Conservation (phyloP, 2,113 vertebrate species). For the Lamprologus lemairii region DNA sequence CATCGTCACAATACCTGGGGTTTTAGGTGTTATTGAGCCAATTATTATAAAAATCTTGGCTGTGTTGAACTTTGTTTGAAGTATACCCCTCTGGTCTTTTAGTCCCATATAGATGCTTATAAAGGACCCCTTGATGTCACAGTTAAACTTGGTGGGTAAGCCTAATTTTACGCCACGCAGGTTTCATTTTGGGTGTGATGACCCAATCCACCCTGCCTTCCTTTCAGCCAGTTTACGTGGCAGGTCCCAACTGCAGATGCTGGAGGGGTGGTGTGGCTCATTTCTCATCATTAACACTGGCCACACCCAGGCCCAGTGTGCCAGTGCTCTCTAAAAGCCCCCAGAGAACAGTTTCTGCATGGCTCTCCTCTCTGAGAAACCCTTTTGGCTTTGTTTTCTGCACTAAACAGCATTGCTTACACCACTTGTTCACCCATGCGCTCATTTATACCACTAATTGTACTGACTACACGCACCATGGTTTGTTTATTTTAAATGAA, state of each 20-base stretch:
- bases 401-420: not conserved
- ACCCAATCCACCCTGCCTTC: not conserved
- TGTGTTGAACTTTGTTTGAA: not conserved
- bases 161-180: not conserved
- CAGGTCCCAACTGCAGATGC: not conserved
- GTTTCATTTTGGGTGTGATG: not conserved
- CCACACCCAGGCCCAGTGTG: not conserved
- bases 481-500: not conserved
- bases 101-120: not conserved
- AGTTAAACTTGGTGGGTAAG: not conserved
- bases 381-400: fast-evolving
- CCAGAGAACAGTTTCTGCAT: fast-evolving
- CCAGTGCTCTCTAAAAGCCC: not conserved
- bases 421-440: not conserved
- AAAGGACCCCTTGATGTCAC: not conserved
- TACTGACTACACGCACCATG: not conserved
- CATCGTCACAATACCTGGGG: not conserved
- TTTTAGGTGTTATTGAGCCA: not conserved
- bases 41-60: not conserved
- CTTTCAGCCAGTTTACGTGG: not conserved
- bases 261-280: not conserved
- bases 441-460: not conserved
- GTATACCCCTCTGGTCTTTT: not conserved
- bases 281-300: not conserved
- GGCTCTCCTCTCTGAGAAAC: not conserved